phyloP scores from a whole-genome alignment of 1,140 invertebrate species.

The Tetragnatha versicolor region DNA sequence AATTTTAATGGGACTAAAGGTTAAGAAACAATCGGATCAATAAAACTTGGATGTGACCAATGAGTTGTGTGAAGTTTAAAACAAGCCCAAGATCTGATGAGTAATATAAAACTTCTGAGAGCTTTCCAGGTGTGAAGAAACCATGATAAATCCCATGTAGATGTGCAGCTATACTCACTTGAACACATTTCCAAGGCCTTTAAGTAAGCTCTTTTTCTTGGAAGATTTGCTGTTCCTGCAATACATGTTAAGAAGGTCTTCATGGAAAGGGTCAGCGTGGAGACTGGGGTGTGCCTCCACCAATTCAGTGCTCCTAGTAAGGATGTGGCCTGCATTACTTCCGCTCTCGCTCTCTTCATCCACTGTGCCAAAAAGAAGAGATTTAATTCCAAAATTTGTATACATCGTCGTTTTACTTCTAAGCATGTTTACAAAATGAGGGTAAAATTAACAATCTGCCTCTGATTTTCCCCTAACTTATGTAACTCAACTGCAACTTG shows the following conservation, averaged over 20 bases:
- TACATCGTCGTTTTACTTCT: not conserved
- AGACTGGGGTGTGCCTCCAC: constrained; percentile 71
- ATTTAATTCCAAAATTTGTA: not conserved
- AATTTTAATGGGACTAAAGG: too few relatives aligned
- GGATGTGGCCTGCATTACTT: constrained; percentile 69
- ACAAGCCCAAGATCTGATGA: too few relatives aligned
- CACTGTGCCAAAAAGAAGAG: constrained; percentile 60
- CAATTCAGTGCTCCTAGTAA: constrained; percentile 73
- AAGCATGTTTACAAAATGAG: not conserved
- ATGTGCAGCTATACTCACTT: constrained; percentile 64
- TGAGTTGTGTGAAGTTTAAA: too few relatives aligned
- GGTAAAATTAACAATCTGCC: not conserved
- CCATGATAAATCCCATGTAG: too few relatives aligned
- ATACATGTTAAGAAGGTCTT: constrained; percentile 50
- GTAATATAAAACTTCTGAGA: too few relatives aligned
- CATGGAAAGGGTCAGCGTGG: constrained; percentile 65
- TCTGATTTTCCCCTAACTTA: not conserved
- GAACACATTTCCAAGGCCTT: constrained; percentile 83
- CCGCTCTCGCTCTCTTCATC: constrained; percentile 69
- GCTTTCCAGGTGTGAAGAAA: too few relatives aligned
- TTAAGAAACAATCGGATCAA: too few relatives aligned
- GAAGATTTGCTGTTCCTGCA: constrained; percentile 69
- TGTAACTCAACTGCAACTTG: not conserved
- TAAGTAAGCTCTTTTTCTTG: constrained; percentile 76
- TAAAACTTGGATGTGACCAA: too few relatives aligned